These are phyloP conservation scores for Plutomurus gul DNA, from an alignment of 1,140 invertebrate species.

Conservation along the genomic window DNA sequence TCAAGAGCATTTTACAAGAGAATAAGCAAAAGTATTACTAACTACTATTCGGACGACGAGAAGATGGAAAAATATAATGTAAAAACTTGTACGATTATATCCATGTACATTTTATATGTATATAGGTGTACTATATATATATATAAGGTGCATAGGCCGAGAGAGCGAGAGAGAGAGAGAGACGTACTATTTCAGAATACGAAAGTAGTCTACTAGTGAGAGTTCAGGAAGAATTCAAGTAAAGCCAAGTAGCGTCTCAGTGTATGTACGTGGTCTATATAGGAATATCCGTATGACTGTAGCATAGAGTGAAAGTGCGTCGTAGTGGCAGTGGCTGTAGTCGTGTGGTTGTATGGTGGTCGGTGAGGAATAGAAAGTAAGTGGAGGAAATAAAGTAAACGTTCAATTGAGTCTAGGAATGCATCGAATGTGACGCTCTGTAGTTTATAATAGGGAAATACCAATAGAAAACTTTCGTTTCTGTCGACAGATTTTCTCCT, in stretches of 20 bases:
- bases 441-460: slow-evolving; percentile 24
- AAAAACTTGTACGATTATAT: not conserved
- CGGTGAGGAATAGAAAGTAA: not conserved
- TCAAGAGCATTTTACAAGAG: not conserved
- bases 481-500: slow-evolving; percentile 43
- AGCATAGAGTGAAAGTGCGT: too few species aligned
- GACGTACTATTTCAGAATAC: too few species aligned
- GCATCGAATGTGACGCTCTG: not conserved
- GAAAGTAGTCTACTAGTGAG: too few species aligned
- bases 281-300: too few species aligned
- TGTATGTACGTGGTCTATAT: too few species aligned
- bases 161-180: too few species aligned
- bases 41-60: not conserved
- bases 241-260: too few species aligned
- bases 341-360: too few species aligned
- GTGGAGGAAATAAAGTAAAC: not conserved
- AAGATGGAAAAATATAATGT: not conserved
- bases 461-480: slow-evolving; percentile 42
- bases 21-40: too few species aligned
- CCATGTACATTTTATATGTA: not conserved
- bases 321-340: too few species aligned
- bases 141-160: not conserved
- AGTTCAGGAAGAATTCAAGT: too few species aligned
- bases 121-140: not conserved
- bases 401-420: not conserved